Conservation (phyloP, 2,888 invertebrate genomes). For the Schizaphis graminum region DNA sequence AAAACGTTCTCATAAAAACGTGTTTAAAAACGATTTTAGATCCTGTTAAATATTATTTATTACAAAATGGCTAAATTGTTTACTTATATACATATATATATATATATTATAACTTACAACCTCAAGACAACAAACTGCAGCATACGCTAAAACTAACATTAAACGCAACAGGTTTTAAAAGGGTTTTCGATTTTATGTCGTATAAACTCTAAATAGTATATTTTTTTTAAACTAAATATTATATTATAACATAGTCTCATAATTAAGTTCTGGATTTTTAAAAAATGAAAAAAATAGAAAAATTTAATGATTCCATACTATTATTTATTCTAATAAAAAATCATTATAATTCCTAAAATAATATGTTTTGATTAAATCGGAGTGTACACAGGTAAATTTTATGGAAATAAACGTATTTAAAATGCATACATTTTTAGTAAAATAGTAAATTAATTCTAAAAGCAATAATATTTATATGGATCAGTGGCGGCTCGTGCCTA, state of each 20-base stretch:
- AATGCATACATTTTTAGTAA: not conserved
- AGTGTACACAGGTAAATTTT: not conserved
- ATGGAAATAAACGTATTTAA: not conserved
- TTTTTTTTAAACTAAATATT: slow-evolving; percentile 33
- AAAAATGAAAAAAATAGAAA: not conserved
- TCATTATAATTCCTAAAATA: not conserved
- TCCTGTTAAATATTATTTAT: slow-evolving; percentile 55
- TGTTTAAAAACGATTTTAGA: slow-evolving; percentile 39
- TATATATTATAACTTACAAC: slow-evolving; percentile 27
- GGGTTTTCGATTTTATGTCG: slow-evolving; percentile 34
- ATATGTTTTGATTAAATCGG: not conserved
- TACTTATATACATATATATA: slow-evolving; percentile 7
- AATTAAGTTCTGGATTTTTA: not conserved
- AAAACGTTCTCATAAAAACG: slow-evolving; percentile 27
- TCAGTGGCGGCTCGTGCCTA: too few relatives aligned
- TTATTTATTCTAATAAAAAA: not conserved
- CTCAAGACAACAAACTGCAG: slow-evolving; percentile 30
- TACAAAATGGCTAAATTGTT: slow-evolving; percentile 23
- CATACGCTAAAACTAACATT: slow-evolving; percentile 31
- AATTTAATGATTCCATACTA: not conserved
- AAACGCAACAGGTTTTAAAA: slow-evolving; percentile 49
- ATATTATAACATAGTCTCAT: not conserved
- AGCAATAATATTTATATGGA: not conserved
- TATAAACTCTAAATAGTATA: not conserved
- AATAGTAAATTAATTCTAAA: not conserved